Percentiles rank a stretch among this genome's conserved stretches.
Evolutionary conservation across 2,113 vertebrate species (phyloP).

Genomic region (Loxodonta africana): DNA sequence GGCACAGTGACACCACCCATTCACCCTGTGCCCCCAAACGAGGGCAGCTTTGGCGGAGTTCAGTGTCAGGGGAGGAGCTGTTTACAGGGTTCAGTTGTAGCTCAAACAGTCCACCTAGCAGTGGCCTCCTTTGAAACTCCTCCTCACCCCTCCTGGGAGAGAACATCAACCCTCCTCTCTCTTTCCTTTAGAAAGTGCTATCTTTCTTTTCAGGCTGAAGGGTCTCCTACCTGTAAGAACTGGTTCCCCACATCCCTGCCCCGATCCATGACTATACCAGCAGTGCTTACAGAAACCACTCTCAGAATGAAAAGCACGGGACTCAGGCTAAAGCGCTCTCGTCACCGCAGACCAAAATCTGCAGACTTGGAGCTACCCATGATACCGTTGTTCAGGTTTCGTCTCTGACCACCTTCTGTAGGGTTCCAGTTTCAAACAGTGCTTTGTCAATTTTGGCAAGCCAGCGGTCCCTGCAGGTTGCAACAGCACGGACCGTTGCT

Average conservation of each 20-base stretch:
- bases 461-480: neutral
- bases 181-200: neutral
- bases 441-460: neutral
- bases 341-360: too few relatives aligned
- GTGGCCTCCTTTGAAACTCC: neutral
- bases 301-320: neutral
- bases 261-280: accelerated
- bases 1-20: neutral
- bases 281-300: neutral
- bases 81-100: neutral
- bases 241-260: neutral
- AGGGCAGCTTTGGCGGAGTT: neutral
- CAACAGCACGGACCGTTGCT: neutral
- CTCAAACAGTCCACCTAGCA: conserved; percentile 28
- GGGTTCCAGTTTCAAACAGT: neutral
- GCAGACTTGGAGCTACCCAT: too few relatives aligned
- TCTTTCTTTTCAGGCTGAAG: neutral
- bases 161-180: conserved; percentile 12
- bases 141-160: conserved; percentile 31
- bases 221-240: neutral
- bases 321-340: neutral
- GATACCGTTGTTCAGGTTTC: too few relatives aligned
- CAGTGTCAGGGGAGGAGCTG: conserved; percentile 22
- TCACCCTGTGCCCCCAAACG: neutral
- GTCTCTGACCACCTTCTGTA: too few relatives aligned